Evolutionary conservation across 2,797 vertebrate genomes (phyloP).

Genomic region (Phalanger gymnotis): DNA sequence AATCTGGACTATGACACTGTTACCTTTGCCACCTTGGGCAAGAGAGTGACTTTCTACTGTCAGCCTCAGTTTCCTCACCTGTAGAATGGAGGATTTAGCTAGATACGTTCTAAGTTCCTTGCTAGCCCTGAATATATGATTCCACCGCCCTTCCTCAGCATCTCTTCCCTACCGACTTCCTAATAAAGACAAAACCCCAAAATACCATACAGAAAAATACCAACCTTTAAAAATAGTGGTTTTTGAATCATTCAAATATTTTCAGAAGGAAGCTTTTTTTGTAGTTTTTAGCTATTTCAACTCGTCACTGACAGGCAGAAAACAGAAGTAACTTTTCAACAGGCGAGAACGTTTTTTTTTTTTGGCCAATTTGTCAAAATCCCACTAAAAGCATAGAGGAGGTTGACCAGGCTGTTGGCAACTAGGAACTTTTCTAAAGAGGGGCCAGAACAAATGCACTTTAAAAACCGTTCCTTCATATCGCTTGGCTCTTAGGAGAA

Average conservation of each 20-base stretch:
- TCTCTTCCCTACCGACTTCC: conserved; percentile 49
- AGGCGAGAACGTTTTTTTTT: background rate
- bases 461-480: background rate
- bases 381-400: conserved; percentile 4
- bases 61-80: background rate
- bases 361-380: conserved; percentile 32
- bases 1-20: background rate
- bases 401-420: background rate
- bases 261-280: conserved; percentile 57
- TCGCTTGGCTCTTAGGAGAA: background rate
- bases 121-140: background rate
- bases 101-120: background rate
- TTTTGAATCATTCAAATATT: conserved; percentile 67
- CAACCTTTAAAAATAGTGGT: conserved; percentile 64
- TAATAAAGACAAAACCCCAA: conserved; percentile 62
- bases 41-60: background rate
- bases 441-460: background rate
- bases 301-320: conserved; percentile 44
- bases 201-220: conserved; percentile 67
- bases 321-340: conserved; percentile 43
- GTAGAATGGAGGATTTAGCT: background rate
- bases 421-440: conserved; percentile 26
- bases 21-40: background rate
- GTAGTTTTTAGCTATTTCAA: conserved; percentile 67
- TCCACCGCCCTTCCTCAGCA: background rate